Percentiles rank a stretch among this genome's conserved stretches.
phyloP scores from a whole-genome alignment of 2,797 vertebrate species.

The Coracias cyanogaster region DNA sequence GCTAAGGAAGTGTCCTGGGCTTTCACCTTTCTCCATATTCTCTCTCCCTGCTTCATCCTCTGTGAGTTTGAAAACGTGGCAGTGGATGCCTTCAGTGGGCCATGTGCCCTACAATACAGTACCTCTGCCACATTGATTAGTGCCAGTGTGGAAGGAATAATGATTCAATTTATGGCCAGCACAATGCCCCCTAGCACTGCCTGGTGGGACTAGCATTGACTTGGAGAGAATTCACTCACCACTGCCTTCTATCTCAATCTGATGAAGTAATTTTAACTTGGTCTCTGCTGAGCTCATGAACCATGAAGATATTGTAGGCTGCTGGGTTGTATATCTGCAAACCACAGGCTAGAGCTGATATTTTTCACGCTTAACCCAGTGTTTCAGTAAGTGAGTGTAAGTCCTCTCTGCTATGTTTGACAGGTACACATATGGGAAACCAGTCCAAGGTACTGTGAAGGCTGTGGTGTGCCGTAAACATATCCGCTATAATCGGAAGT shows the following conservation, averaged over 20 bases:
- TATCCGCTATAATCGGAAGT: not conserved
- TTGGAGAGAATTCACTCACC: not conserved
- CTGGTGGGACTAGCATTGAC: not conserved
- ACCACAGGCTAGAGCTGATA: not conserved
- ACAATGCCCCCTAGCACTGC: not conserved
- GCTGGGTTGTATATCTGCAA: not conserved
- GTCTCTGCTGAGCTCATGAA: not conserved
- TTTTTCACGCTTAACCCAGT: not conserved
- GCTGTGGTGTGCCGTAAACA: constrained; percentile 38
- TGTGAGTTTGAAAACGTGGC: not conserved
- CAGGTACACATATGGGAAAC: constrained; percentile 62
- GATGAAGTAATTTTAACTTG: not conserved
- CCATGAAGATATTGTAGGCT: not conserved
- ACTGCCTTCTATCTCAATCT: not conserved
- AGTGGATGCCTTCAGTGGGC: not conserved
- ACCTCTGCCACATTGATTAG: not conserved
- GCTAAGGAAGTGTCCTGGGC: not conserved
- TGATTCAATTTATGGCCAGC: not conserved
- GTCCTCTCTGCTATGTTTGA: not conserved
- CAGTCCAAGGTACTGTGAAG: constrained; percentile 25
- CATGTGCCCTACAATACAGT: not conserved
- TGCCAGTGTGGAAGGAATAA: not conserved
- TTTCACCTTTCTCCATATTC: not conserved
- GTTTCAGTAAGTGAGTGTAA: not conserved
- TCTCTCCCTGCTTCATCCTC: not conserved